Evolutionary conservation across 2,113 vertebrate species (phyloP).

Genomic region (Microtus ochrogaster): DNA sequence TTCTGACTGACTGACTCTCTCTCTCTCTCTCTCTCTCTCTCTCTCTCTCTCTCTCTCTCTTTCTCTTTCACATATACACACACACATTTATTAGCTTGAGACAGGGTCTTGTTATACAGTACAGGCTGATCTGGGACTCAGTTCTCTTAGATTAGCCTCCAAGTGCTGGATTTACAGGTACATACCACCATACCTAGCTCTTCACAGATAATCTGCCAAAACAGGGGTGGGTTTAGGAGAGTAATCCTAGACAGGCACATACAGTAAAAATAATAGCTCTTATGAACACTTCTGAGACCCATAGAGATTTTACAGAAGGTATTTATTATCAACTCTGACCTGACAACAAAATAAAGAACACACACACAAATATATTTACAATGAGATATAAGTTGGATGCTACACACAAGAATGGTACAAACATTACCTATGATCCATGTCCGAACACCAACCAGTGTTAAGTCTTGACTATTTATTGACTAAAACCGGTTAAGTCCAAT

Average conservation of each 20-base stretch:
- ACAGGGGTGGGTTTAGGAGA: neutral
- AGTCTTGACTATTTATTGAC: neutral
- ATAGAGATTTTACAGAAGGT: conserved; percentile 17
- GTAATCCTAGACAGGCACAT: neutral
- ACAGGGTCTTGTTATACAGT: neutral
- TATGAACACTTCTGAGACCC: conserved; percentile 37
- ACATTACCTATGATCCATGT: neutral
- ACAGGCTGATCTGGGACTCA: neutral
- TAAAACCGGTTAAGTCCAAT: neutral
- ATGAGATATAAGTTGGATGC: neutral
- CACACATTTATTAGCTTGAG: neutral
- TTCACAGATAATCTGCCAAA: neutral
- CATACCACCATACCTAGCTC: neutral
- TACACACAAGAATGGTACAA: neutral
- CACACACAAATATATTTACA: neutral
- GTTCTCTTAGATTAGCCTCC: neutral
- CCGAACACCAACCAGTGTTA: neutral
- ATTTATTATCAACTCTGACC: conserved; percentile 5
- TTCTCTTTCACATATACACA: neutral
- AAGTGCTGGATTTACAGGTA: neutral
- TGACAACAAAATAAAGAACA: neutral
- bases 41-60: too few relatives aligned
- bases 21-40: too few relatives aligned
- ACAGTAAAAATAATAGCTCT: neutral
- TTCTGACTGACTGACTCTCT: too few relatives aligned